Conservation (phyloP, 1,140 invertebrate genomes). For the Lasioglossum albipes region DNA sequence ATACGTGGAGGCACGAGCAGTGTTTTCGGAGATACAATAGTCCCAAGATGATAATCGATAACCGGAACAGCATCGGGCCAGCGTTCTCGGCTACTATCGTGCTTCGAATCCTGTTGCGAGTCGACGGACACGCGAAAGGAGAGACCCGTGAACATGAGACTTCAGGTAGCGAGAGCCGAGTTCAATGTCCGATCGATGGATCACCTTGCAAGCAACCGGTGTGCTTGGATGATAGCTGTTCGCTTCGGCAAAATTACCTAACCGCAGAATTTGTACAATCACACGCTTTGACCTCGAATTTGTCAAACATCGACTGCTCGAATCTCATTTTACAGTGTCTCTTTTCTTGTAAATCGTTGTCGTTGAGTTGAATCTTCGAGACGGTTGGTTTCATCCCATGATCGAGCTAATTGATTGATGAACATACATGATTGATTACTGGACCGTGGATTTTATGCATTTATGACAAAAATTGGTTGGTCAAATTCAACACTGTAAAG, state of each 20-base stretch:
- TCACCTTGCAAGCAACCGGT: slow-evolving; percentile 44
- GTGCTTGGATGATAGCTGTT: neutral
- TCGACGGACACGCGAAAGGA: slow-evolving; percentile 22
- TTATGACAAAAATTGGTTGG: no score
- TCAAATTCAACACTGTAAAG: no score
- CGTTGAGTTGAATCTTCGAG: no score
- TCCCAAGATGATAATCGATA: slow-evolving; percentile 28
- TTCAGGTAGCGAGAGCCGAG: slow-evolving; percentile 15
- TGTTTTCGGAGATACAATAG: slow-evolving; percentile 15
- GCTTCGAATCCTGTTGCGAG: slow-evolving; percentile 6
- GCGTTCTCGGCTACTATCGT: neutral
- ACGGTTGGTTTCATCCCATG: no score
- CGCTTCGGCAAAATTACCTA: neutral
- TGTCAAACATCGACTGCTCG: slow-evolving; percentile 21
- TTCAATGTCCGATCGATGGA: slow-evolving; percentile 63
- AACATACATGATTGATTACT: no score
- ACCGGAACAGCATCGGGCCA: neutral
- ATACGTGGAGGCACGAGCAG: slow-evolving; percentile 4
- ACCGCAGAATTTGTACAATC: neutral
- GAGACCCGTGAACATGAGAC: slow-evolving; percentile 51
- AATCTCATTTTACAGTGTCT: neutral
- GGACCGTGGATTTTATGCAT: no score
- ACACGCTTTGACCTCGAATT: neutral
- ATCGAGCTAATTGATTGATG: no score
- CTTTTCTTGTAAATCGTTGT: no score